These are phyloP conservation scores for Eulemur albifrons DNA, from an alignment of 2,797 vertebrate species.

Conservation along the genomic window DNA sequence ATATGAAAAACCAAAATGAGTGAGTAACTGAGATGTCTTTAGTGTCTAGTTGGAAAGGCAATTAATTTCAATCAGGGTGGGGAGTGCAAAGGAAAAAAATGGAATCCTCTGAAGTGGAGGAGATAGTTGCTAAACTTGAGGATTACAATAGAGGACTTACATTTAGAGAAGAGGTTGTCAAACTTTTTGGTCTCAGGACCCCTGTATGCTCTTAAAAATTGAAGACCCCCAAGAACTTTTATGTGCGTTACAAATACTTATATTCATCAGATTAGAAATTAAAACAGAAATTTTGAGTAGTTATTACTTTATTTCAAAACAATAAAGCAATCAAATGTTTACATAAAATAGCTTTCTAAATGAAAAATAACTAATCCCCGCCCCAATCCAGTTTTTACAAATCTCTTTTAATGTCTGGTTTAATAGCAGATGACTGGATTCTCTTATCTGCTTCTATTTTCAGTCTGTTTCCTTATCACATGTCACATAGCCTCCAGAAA, in stretches of 20 bases:
- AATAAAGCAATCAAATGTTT: not conserved
- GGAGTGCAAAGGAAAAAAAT: not conserved
- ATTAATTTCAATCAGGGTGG: not conserved
- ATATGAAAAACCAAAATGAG: not conserved
- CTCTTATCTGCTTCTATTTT: conserved; percentile 33
- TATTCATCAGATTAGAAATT: not conserved
- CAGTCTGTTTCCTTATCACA: not conserved
- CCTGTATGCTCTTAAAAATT: not conserved
- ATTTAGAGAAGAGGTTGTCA: not conserved
- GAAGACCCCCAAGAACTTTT: not conserved
- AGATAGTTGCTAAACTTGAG: not conserved
- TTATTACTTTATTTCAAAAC: conserved; percentile 36
- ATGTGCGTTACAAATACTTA: not conserved
- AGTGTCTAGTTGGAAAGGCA: not conserved
- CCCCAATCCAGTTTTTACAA: not conserved
- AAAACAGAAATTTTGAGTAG: not conserved
- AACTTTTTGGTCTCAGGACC: not conserved
- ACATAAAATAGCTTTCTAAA: not conserved
- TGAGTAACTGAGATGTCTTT: not conserved
- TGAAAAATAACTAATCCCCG: not conserved
- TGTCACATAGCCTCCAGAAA: not conserved
- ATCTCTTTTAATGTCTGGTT: not conserved
- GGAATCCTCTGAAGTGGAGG: not conserved
- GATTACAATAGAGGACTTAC: not conserved
- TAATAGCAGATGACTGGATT: not conserved